Base-by-base conservation (phyloP, 1,140 invertebrate genomes). In the Zaprionus davidi region DNA sequence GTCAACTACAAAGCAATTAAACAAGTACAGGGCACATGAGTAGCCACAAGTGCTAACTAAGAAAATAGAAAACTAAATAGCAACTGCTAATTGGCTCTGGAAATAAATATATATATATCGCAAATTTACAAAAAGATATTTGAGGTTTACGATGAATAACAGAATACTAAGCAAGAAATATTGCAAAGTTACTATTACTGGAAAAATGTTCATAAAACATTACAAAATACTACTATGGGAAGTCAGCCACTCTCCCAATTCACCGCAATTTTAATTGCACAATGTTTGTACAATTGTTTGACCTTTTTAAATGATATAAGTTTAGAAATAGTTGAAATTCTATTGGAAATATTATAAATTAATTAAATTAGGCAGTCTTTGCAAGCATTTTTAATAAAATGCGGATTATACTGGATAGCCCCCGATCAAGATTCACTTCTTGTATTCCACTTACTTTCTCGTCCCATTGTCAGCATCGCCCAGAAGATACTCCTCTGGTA, bases 401-500 rank as follows among this genome's bases (percentile, higher is more conserved):
- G 13, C 3, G 3, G 34, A 36, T 12, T 15, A n/a, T 6, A n/a
- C 38, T 41, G 15, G 4, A n/a, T 44, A n/a, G 2, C 2, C 15
- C n/a, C 38, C 15, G 1, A 9, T 17, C n/a, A 3, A 7, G 7
- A 9, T 17, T 0, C 3, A 6, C n/a, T 9, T n/a, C 15, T 31
- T 5, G 24, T 6, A 11, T 28, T 20, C 5, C 36, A 76, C 81
- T 90, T 78, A 90, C 82, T 62, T 20, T 1, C 4, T 44, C 53
- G 5, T 20, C 5, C 22, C 24, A 20, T 20, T 17, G 2, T 49
- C 67, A 34, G 13, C 38, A 5, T 49, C 31, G 22, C 82, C 82
- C 5, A 90, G 46, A 5, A 83, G 38, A 66, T 75, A 77, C 6
- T 65, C 53, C 55, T 78, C 72, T 11, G 81, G 65, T 55, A 86